phyloP scores from a whole-genome alignment of 2,113 vertebrate species.

The Pedetes capensis region DNA sequence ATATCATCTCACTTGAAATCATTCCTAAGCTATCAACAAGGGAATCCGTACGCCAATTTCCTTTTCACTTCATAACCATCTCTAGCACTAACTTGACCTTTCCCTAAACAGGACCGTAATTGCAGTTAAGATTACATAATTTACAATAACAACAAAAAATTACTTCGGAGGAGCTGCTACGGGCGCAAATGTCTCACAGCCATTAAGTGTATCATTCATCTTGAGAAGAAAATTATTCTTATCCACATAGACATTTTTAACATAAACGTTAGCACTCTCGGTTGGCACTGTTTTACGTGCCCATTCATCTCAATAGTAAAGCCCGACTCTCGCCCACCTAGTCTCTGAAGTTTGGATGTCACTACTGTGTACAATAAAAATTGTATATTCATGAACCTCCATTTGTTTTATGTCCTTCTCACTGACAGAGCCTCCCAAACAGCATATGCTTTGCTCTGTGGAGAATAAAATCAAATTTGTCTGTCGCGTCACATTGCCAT shows the following conservation, averaged over 20 bases:
- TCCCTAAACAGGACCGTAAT: constrained; percentile 86
- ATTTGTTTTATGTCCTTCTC: constrained; percentile 91
- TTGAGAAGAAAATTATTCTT: constrained; percentile 88
- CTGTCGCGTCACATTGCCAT: constrained; percentile 95
- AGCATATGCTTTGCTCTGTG: constrained; percentile 92
- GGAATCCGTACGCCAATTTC: constrained; percentile 86
- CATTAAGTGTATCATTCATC: constrained; percentile 87
- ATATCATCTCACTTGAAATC: constrained; percentile 87
- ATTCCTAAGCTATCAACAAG: constrained; percentile 84
- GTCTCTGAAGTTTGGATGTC: constrained; percentile 89
- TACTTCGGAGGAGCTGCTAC: constrained; percentile 84
- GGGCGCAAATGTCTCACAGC: constrained; percentile 82
- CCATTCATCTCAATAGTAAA: constrained; percentile 91
- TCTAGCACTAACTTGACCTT: constrained; percentile 87
- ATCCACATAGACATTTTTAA: constrained; percentile 85
- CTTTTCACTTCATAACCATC: constrained; percentile 84
- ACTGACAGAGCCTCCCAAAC: constrained; percentile 90
- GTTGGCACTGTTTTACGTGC: constrained; percentile 85
- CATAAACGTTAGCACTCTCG: constrained; percentile 87
- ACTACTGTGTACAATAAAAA: constrained; percentile 91
- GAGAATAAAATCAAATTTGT: constrained; percentile 96
- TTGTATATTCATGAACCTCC: constrained; percentile 92
- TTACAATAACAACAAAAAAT: constrained; percentile 89
- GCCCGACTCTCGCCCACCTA: constrained; percentile 85
- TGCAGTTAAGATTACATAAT: constrained; percentile 87